Evolutionary conservation across 1,140 invertebrate species (phyloP), one percentile per base, ranked within the genome.

Genomic region (Theocolax elegans): DNA sequence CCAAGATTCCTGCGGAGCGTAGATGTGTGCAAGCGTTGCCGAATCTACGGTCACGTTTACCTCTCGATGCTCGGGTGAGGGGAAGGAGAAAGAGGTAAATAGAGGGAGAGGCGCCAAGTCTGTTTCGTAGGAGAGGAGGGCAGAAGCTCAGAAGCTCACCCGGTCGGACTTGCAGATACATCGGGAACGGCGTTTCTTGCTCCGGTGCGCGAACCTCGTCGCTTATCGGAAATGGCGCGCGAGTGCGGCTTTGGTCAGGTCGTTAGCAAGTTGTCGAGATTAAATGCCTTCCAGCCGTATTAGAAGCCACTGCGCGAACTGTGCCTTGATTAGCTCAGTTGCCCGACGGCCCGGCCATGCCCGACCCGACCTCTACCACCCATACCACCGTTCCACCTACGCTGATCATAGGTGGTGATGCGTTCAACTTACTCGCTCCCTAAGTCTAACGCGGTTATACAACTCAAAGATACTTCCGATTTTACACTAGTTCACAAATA

Each of bases 261-360:
- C 84, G 83, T 85, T 86, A 86, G 82, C 83, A 80, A 85, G 82
- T 86, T 82, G 82, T 84, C 79, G 79, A 83, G 83, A 85, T 86
- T 84, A 85, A 86, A 85, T 85, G 83, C 82, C 80, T 81, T 76
- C 75, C 74, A 81, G 80, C 75, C 62, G 81, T 83, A 86, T 85
- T 83, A 85, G 80, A 82, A 84, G 76, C 79, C 71, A 77, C 73
- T 60, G 58, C 66, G 56, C 65, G 49, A 70, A 77, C 76, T 77
- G 77, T 29, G 51, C 59, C 77, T 79, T 82, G 82, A 85, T 85
- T 85, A 84, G 78, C 64, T 75, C 67, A 64, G 73, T 58, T 77
- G 71, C 71, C 58, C 38, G 51, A 17, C 54, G 71, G 56, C 53
- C 38, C 65, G 64, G 54, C 40, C 10, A 29, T 73, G 67, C 64